Evolutionary conservation across 2,113 vertebrate species (phyloP), one percentile per base, ranked within the genome.

Genomic region (Tychaedon coryphoeus): DNA sequence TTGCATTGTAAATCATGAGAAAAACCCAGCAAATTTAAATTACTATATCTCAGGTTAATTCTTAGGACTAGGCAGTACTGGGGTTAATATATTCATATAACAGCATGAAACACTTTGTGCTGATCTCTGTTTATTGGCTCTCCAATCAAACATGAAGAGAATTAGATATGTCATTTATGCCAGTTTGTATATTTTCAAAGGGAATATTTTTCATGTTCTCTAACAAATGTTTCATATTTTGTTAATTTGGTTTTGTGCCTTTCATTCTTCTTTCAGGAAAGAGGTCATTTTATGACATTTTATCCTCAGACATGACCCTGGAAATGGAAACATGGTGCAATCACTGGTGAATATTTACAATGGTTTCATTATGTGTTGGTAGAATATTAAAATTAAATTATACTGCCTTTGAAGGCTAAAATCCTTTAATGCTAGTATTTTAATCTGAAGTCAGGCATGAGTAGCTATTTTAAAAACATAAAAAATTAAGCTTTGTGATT

Each of bases 371-470:
- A 60, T 40, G 22, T 48, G 19, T 38, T n/a, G 10, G 25, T 76
- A 88, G 65, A 88, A 78, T 74, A 86, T 86, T 76, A 65, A 91
- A 43, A 92, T 86, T 66, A 78, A 94, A 74, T 87, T 67, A 64
- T 62, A 50, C 20, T 86, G 18, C 34, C 43, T 77, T 75, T 84
- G 88, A 94, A 96, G 53, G 47, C 45, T 67, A 57, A 40, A 72
- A 56, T 61, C 40, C 60, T 93, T 77, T 95, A 79, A 74, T 38
- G 54, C 14, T 61, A 28, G 34, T 42, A 61, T 92, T 97, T 82
- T 91, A 75, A 89, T 93, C 38, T 66, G 86, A 85, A 77, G 26
- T 43, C 70, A 74, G 48, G 34, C 25, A 47, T 77, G 58, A 95
- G 24, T 43, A 94, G 20, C 29, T 95, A 42, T 82, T 94, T 87